Base-by-base conservation (phyloP, 2,888 invertebrate genomes). In the Himalopsyche anomala region DNA sequence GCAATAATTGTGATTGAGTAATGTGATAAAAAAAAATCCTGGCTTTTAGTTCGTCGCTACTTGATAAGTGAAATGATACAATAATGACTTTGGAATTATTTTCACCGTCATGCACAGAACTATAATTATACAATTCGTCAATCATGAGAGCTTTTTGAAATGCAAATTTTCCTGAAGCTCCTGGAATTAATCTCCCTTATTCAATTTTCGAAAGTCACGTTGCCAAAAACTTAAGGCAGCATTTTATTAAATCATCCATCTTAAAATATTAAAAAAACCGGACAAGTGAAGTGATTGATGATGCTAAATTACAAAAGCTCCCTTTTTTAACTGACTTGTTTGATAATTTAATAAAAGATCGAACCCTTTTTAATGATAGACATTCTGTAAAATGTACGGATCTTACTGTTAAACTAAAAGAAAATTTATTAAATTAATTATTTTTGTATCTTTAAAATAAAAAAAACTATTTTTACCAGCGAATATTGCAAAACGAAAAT, bases 191-290 rank as follows among this genome's bases (percentile, higher is more conserved):
- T 62, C 62, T 62, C 62, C 62, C 6, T n/a, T 62, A 62, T 62
- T 62, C 62, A 62, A 62, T 62, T 62, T 62, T 62, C 5, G 62
- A 62, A 19, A 62, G 62, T 62, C 62, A 62, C 62, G 62, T 19
- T 62, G 62, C 62, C 62, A 62, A 62, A 62, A 62, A 62, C 28
- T 62, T 62, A 62, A 62, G 62, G 62, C 62, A 62, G 62, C 62
- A 62, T 62, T 62, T 56, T 62, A 62, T 62, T 62, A 62, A 62
- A 62, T 62, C 62, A 62, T 62, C 62, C 62, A 62, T 62, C 62
- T 62, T 62, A 19, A 62, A 62, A 62, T 62, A 62, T 62, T 62
- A 62, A 62, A 56, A n/a, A 62, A 62, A 62, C 62, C 15, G 62
- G 62, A 19, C 62, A 62, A 62, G 62, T 62, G 62, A 62, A 19